These are phyloP conservation scores for Tetanocera ferruginea DNA, from an alignment of 2,888 invertebrate genomes.

Conservation along the genomic window DNA sequence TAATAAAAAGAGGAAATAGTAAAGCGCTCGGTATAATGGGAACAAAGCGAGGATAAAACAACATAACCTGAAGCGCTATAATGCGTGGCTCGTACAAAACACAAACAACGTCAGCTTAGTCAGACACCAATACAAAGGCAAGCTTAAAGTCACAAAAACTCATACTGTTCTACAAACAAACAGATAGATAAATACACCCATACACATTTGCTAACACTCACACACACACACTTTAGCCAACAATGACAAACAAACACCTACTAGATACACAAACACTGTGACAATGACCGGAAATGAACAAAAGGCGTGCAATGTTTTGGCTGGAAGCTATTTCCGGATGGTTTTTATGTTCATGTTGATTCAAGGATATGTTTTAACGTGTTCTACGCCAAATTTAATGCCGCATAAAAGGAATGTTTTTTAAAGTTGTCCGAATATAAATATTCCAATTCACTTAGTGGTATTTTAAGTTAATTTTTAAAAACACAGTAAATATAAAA, in stretches of 20 bases:
- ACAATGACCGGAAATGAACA: slow-evolving; percentile 30
- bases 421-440: no score
- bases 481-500: no score
- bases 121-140: slow-evolving; percentile 10
- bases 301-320: neutral
- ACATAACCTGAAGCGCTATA: slow-evolving; percentile 30
- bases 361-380: no score
- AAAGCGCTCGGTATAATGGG: slow-evolving; percentile 11
- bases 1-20: neutral
- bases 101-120: neutral
- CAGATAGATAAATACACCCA: neutral
- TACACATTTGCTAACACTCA: neutral
- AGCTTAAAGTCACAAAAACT: neutral
- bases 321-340: slow-evolving; percentile 10
- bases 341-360: slow-evolving; percentile 4
- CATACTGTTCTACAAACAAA: neutral
- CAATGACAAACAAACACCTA: neutral
- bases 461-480: no score
- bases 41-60: slow-evolving; percentile 31
- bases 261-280: neutral
- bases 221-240: neutral
- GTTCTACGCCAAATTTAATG: no score
- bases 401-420: no score
- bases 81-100: slow-evolving; percentile 12
- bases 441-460: no score